Base-by-base conservation (phyloP, 2,888 invertebrate genomes). In the Cephus sareptanus region DNA sequence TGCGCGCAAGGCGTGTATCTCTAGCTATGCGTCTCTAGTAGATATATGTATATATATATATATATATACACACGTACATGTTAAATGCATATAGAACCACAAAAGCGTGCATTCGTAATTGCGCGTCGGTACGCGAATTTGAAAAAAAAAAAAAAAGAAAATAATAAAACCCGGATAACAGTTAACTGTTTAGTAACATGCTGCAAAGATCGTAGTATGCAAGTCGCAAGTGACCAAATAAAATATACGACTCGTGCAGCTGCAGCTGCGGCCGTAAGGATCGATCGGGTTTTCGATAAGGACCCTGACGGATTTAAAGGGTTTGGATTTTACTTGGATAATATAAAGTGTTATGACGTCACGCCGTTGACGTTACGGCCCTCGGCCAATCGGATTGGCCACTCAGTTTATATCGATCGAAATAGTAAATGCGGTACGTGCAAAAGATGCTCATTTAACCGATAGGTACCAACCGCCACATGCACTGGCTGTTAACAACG, bases 401-500 rank as follows among this genome's bases (percentile, higher is more conserved):
- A 56, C 56, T 56, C 56, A 23, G 56, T 56, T 56, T 56, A 56
- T 56, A 56, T 56, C 56, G 56, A 56, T 56, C 56, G 56, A 56
- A 56, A 56, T 56, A 56, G 56, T 56, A 56, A 56, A 56, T 56
- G 56, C 56, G 6, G 56, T 56, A 56, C 56, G 56, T 79, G 74
- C 37, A 35, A 74, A 74, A 74, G 74, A 74, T 74, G 74, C 35
- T 74, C 74, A 34, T 74, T 74, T 74, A 74, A 74, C 34, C 74
- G 74, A 74, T 74, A 71, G 40, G 68, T 73, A 76, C 79, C 35
- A 33, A 56, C 81, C 83, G 84, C 34, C 56, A 76, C 84, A 83
- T 82, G 84, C 83, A 82, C 85, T 75, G 70, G 79, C 81, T 86
- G 88, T 88, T 88, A 87, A 86, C 87, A 87, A 83, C 83, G 84